Evolutionary conservation across 2,113 vertebrate species (phyloP), one percentile per base, ranked within the genome.

Genomic region (Ammodytes dubius): DNA sequence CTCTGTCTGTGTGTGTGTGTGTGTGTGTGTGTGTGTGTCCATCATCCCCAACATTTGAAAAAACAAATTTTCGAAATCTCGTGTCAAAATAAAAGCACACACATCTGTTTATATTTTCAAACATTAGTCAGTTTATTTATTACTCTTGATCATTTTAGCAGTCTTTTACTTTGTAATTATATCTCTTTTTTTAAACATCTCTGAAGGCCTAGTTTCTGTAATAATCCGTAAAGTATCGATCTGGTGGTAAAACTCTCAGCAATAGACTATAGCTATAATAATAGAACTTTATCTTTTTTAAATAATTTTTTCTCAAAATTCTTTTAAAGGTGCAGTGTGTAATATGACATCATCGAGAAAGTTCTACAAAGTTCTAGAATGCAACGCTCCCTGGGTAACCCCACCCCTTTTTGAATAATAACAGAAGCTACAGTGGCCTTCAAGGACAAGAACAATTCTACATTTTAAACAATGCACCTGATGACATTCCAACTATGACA

Each of bases 121-220:
- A 98, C 96, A 97, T 96, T 96, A 96, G 88, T 95, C 95, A 13
- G 90, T 97, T 98, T 98, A 97, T 98, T 99, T 96, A 95, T 96
- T 97, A 96, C 93, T 96, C 95, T 94, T 96, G 86, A 94, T 96
- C 93, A 97, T 97, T 95, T 95, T 95, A 96, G 95, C 95, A 97
- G 94, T 95, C 96, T 94, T 81, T 77, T 72, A 66, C 80, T 47
- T 54, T 87, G 81, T 81, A 45, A 83, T 88, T 27, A 27, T 27
- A 27, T 27, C 27, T 27, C 27, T 27, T 27, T 27, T 27, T 27
- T 27, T 27, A 27, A 27, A 27, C 27, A 95, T 87, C 82, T 93
- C 79, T 81, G 82, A 81, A 81, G 66, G 10, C 7, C 77, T 90
- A 87, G 84, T 81, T 88, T 88, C 89, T 93, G 86, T 93, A 92